Conservation (phyloP, 2,113 vertebrate species). For the Edolisoma coerulescens region DNA sequence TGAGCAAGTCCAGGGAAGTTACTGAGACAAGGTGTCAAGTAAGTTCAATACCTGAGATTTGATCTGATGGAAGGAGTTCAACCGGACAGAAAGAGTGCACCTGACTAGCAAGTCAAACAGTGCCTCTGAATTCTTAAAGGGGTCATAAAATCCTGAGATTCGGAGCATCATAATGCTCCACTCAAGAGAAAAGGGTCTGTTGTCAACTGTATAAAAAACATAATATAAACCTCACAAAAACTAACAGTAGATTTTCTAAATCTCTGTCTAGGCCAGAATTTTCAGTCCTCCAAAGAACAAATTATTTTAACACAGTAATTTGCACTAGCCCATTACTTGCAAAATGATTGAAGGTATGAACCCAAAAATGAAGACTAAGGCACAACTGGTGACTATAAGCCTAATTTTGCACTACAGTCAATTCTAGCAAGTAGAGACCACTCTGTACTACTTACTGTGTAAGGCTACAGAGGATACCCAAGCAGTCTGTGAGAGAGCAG, state of each 20-base stretch:
- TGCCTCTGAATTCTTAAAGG: neutral
- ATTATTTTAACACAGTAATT: neutral
- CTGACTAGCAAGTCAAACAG: neutral
- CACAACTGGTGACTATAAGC: neutral
- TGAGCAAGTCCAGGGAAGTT: neutral
- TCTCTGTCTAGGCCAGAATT: neutral
- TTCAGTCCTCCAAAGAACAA: neutral
- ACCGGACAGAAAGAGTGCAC: neutral
- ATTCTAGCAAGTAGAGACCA: neutral
- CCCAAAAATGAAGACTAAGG: neutral
- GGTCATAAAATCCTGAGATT: neutral
- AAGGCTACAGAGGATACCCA: neutral
- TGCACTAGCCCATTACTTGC: neutral
- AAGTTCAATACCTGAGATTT: neutral
- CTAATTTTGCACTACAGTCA: neutral
- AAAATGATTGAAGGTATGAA: neutral
- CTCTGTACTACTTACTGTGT: neutral
- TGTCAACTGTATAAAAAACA: neutral
- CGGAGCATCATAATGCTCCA: neutral
- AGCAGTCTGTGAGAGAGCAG: neutral
- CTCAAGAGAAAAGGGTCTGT: neutral
- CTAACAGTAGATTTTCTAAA: neutral
- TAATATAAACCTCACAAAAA: neutral
- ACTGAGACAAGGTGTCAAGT: neutral
- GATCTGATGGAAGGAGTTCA: neutral